These are phyloP conservation scores for Agelastica alni DNA, from an alignment of 2,888 invertebrate species.

Conservation along the genomic window DNA sequence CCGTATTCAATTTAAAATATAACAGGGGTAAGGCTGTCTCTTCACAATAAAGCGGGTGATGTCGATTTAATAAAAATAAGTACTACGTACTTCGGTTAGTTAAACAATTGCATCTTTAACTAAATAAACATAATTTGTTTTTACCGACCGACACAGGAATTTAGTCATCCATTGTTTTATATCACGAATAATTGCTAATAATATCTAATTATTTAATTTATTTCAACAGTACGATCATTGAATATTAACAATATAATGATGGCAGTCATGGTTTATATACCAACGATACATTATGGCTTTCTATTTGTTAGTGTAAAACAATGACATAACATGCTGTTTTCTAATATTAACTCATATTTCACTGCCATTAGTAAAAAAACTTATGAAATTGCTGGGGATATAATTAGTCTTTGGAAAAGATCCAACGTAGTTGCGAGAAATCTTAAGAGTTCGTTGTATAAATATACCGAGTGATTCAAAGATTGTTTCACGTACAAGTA, in stretches of 20 bases:
- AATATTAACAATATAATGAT: conserved; percentile 8
- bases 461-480: conserved; percentile 14
- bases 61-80: no score
- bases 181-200: conserved; percentile 3
- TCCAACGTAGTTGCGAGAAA: conserved; percentile 20
- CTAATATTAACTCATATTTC: conserved; percentile 21
- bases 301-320: neutral
- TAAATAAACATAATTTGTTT: neutral
- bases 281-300: neutral
- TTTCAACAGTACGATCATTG: conserved; percentile 3
- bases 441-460: conserved; percentile 5
- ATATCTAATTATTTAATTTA: conserved; percentile 15
- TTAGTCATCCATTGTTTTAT: conserved; percentile 8
- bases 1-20: no score
- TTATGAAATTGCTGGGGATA: conserved; percentile 29
- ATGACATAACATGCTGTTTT: conserved; percentile 18
- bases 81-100: no score
- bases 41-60: no score
- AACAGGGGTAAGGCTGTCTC: no score
- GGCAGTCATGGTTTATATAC: neutral
- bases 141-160: neutral
- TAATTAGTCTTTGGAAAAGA: conserved; percentile 29
- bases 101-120: neutral
- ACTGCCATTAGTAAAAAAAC: conserved; percentile 26
- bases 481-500: no score